A percentile compares a stretch with the other conserved stretches of the same genome.
These are phyloP conservation scores for Drosophila algonquin DNA, from an alignment of 2,888 invertebrate genomes.

Conservation along the genomic window DNA sequence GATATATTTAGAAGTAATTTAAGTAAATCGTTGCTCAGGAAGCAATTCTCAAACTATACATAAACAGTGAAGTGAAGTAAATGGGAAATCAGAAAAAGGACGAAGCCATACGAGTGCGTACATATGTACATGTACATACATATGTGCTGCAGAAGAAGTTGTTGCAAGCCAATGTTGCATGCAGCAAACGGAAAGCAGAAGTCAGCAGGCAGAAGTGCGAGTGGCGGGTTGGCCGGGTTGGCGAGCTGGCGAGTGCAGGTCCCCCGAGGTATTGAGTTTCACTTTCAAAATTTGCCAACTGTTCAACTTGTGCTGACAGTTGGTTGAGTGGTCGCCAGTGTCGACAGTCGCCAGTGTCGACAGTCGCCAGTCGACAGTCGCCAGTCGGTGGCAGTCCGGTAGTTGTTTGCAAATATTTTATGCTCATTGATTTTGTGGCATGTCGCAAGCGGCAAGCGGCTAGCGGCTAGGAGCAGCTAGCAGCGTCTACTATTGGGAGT, in stretches of 20 bases:
- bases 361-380: too few species aligned
- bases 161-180: conserved; percentile 12
- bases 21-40: neutral
- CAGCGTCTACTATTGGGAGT: neutral
- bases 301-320: conserved; percentile 53
- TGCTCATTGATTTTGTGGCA: conserved; percentile 76
- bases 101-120: conserved; percentile 3
- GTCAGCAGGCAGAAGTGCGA: conserved; percentile 6
- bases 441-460: conserved; percentile 42
- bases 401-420: conserved; percentile 59
- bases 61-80: neutral
- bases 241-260: conserved; percentile 11
- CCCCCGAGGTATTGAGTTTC: conserved; percentile 56
- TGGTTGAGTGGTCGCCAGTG: conserved; percentile 25
- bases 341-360: too few species aligned
- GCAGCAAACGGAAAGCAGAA: neutral
- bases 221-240: too few species aligned
- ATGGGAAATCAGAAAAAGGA: neutral
- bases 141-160: neutral
- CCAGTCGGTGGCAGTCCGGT: neutral
- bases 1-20: neutral
- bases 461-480: neutral
- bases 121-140: too few species aligned
- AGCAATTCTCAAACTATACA: neutral
- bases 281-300: conserved; percentile 70